Conservation (phyloP, 2,113 vertebrate species). For the Coreoperca whiteheadi region DNA sequence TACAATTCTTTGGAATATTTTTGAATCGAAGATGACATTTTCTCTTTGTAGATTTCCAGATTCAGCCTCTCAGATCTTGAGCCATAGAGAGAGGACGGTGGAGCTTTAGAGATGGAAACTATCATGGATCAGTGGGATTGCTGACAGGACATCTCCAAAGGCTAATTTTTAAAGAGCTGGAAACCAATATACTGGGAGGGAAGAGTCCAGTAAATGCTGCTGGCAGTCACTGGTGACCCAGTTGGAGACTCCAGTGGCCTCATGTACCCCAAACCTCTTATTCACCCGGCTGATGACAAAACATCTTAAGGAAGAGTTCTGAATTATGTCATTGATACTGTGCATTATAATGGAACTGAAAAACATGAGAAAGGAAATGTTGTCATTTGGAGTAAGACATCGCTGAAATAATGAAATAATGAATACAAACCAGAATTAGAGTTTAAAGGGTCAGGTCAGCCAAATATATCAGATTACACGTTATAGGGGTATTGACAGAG, state of each 20-base stretch:
- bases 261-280: constrained; percentile 29
- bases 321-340: constrained; percentile 21
- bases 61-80: constrained; percentile 69
- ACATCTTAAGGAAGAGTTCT: constrained; percentile 8
- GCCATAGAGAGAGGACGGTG: constrained; percentile 50
- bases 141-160: constrained; percentile 61
- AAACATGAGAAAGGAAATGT: neutral
- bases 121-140: constrained; percentile 53
- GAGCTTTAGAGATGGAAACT: constrained; percentile 64
- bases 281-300: constrained; percentile 32
- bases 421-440: neutral
- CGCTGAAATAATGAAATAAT: neutral
- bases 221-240: constrained; percentile 20
- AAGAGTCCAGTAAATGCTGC: constrained; percentile 48
- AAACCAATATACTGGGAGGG: constrained; percentile 29
- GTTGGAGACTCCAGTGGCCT: constrained; percentile 47
- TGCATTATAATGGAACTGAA: constrained; percentile 25
- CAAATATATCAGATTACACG: neutral
- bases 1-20: constrained; percentile 52
- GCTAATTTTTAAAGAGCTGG: constrained; percentile 74
- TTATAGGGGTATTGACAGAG: neutral
- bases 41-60: constrained; percentile 72
- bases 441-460: neutral
- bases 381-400: neutral
- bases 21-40: constrained; percentile 52